These are phyloP conservation scores for Aleiodes testaceus DNA, from an alignment of 2,888 invertebrate genomes.

Conservation along the genomic window DNA sequence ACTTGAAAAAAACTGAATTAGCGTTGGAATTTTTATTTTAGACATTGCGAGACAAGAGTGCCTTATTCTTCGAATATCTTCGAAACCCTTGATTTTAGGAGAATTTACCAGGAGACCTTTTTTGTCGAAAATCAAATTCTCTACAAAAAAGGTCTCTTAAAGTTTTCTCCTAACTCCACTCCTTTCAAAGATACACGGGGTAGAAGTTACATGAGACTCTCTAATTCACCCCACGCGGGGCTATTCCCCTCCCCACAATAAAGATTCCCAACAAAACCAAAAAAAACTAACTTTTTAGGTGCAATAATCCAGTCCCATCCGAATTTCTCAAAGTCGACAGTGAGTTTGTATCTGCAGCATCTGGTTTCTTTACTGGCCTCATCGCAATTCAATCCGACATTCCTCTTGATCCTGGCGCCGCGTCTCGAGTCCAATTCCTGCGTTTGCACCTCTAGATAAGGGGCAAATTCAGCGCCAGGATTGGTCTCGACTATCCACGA, in stretches of 20 bases:
- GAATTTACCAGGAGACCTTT: no score
- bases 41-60: no score
- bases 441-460: constrained; percentile 77
- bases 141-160: no score
- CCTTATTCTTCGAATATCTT: no score
- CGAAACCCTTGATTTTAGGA: no score
- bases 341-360: constrained; percentile 95
- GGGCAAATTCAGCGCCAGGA: constrained; percentile 76
- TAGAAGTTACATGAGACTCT: no score
- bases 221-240: no score
- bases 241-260: neutral
- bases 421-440: constrained; percentile 74
- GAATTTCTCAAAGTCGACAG: constrained; percentile 94
- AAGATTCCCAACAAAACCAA: neutral
- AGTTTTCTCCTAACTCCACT: no score
- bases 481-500: constrained; percentile 79
- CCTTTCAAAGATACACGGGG: no score
- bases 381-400: constrained; percentile 87
- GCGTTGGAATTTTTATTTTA: no score
- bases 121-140: no score
- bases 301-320: constrained; percentile 99
- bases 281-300: constrained; percentile 80
- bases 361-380: constrained; percentile 86
- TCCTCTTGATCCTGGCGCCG: constrained; percentile 82
- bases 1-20: no score